Percentiles rank a stretch among this genome's conserved stretches.
phyloP scores from a whole-genome alignment of 2,113 vertebrate species.

The Python bivittatus region DNA sequence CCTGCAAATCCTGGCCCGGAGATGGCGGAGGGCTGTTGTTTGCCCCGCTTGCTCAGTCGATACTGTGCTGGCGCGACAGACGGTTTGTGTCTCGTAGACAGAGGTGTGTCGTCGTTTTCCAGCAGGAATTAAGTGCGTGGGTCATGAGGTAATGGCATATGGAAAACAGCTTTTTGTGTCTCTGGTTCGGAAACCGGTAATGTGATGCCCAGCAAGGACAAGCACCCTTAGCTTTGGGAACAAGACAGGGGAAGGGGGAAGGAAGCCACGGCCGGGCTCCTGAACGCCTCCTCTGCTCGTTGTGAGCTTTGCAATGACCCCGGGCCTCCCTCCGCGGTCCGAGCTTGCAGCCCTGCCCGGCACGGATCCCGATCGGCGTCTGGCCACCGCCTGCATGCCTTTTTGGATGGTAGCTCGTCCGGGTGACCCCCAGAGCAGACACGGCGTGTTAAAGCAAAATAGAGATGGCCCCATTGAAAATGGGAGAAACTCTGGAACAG shows the following conservation, averaged over 20 bases:
- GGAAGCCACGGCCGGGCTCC: neutral
- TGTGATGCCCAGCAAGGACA: neutral
- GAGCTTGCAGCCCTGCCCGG: too few relatives aligned
- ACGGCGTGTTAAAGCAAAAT: too few relatives aligned
- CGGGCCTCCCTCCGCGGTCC: too few relatives aligned
- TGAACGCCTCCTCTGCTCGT: too few relatives aligned
- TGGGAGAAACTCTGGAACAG: too few relatives aligned
- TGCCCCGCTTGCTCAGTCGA: neutral
- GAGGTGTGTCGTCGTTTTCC: neutral
- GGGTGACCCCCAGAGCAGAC: too few relatives aligned
- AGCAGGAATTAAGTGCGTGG: neutral
- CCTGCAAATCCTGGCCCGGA: neutral
- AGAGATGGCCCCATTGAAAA: too few relatives aligned
- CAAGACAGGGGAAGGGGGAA: neutral
- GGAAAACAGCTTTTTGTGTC: neutral
- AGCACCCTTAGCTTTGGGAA: neutral
- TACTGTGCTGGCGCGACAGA: neutral
- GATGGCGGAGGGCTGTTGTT: neutral
- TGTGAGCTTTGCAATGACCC: too few relatives aligned
- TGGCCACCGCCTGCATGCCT: too few relatives aligned
- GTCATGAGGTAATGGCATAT: neutral
- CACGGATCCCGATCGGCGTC: too few relatives aligned
- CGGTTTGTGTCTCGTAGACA: neutral
- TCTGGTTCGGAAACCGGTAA: neutral
- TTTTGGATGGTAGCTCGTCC: too few relatives aligned